Percentiles rank a stretch among this genome's conserved stretches.
These are phyloP conservation scores for Synodontis membranacea DNA, from an alignment of 2,113 vertebrate species.

Conservation along the genomic window DNA sequence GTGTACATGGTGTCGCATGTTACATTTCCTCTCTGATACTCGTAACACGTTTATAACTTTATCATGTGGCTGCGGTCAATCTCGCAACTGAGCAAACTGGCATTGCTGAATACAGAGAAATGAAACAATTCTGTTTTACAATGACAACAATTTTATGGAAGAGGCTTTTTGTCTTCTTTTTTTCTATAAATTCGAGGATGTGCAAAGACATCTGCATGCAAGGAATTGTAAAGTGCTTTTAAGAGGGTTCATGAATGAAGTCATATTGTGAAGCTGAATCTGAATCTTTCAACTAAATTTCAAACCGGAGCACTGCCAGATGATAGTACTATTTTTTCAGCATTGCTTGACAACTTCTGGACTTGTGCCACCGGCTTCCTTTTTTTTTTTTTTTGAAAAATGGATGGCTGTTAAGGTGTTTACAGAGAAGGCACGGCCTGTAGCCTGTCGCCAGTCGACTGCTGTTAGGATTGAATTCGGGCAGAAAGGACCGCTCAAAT, in stretches of 20 bases:
- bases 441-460: conserved; percentile 44
- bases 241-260: neutral
- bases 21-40: too few species aligned
- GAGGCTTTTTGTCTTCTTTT: neutral
- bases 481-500: conserved; percentile 57
- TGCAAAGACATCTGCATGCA: neutral
- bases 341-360: too few species aligned
- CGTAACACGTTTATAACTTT: neutral
- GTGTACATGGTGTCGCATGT: too few species aligned
- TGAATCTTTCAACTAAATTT: neutral
- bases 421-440: conserved; percentile 31
- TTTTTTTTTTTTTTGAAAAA: conserved; percentile 9
- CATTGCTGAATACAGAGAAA: neutral
- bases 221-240: neutral
- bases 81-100: neutral
- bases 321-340: neutral
- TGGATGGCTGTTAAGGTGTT: conserved; percentile 33
- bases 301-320: neutral
- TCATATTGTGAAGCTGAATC: neutral
- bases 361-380: neutral
- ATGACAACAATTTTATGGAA: neutral
- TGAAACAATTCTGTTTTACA: neutral
- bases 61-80: neutral
- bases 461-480: conserved; percentile 54
- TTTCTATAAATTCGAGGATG: neutral